Evolutionary conservation across 2,113 vertebrate genomes (phyloP), one percentile per base, ranked within the genome.

Genomic region (Indicator indicator): DNA sequence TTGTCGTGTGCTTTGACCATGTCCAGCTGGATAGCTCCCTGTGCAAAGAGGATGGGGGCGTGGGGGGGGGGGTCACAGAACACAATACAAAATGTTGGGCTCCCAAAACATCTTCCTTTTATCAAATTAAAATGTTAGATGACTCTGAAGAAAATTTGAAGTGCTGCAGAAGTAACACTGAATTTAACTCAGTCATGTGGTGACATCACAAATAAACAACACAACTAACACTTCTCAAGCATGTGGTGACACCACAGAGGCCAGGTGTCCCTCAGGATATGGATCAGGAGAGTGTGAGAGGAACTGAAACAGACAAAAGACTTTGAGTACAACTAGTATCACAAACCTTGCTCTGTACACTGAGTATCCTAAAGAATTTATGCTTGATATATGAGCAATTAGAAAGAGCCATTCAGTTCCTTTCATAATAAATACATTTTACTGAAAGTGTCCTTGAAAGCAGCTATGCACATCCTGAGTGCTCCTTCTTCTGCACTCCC

Each of bases 381-480:
- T 85, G 54, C 28, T 70, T 96, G 71, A 80, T 88, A 88, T 69
- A 95, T 92, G 56, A 97, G 68, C 94, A 92, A 89, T 95, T 93
- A 92, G 93, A 89, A 91, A 68, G 77, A 95, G 74, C 46, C n/a
- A 95, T 88, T 89, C 78, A 38, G 86, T 93, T 95, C 79, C 83
- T 44, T 95, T 94, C 72, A 86, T 74, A 88, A 92, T 79, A 87
- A 92, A 94, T 79, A 84, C 9, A 80, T 89, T 97, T 89, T 86
- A 95, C 70, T 89, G 70, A 88, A 95, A 95, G 72, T 96, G 96
- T 56, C 95, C 94, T 97, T 97, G 94, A 97, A 95, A 94, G 70
- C 71, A 92, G 79, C 59, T 62, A 68, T 65, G 72, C 55, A 72
- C n/a, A 89, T 93, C 48, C 71, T 89, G 69, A 95, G 62, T 86